Base-by-base conservation (phyloP, 2,888 invertebrate species). In the Phrixothrix hirtus region DNA sequence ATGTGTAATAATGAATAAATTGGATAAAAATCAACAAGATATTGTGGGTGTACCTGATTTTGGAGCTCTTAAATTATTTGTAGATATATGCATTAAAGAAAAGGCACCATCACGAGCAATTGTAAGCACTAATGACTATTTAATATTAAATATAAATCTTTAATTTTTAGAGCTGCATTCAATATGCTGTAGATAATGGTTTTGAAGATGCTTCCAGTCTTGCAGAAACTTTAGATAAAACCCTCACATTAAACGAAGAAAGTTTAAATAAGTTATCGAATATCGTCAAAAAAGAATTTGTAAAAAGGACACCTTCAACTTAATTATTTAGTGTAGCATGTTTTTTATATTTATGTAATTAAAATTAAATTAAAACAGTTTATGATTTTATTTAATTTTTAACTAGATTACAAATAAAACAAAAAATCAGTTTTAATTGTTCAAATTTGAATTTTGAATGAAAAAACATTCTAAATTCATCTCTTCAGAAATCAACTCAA, bases 121-220 rank as follows among this genome's bases (percentile, higher is more conserved):
- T 56, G 78, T 80, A 74, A 74, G 77, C 71, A 6, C 2, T 35
- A 7, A 49, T 46, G 13, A 39, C 47, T 30, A 16, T 25, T 17
- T 30, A 30, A 14, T 16, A 12, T 15, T 45, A 11, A 47, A 38
- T 17, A 45, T 49, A 47, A 58, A n/a, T 42, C 3, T 14, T 25
- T 30, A 11, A 27, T 9, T 35, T 58, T 76, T 63, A 82, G 83
- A 68, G 69, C 26, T 74, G 79, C 39, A 66, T 86, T 15, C 77
- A 83, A 54, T 87, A 85, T 64, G 78, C 79, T 47, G 72, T 74
- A 0, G 83, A 84, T 35, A 76, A 76, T 60, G 83, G 81, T 15
- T 81, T 81, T 58, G 66, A 74, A 10, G 79, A 82, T 63, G 68
- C 73, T 2, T 62, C 62, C n/a, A 31, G 63, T 7, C 71, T 83